A percentile compares a stretch with the other conserved stretches of the same genome.
Evolutionary conservation across 1,140 invertebrate genomes (phyloP).

Genomic region (Dryas iulia): DNA sequence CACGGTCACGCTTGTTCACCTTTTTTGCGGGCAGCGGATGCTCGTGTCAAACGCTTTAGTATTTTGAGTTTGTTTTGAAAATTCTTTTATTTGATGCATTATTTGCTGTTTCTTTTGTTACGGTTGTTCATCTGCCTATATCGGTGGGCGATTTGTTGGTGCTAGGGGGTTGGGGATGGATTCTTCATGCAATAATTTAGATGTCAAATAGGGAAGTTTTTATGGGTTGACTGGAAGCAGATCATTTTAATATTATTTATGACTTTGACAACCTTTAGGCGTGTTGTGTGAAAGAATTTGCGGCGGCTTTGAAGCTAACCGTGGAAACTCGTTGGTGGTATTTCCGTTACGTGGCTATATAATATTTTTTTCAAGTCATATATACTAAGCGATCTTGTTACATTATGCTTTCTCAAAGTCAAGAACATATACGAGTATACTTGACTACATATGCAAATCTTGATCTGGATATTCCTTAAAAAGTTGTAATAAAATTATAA

Average conservation of each 20-base stretch:
- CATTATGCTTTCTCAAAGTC: neutral
- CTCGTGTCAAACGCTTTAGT: conserved; percentile 79
- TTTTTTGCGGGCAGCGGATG: conserved; percentile 77
- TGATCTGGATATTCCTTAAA: too few relatives aligned
- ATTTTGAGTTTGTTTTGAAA: conserved; percentile 81
- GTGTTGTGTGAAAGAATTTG: conserved; percentile 63
- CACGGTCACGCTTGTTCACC: conserved; percentile 55
- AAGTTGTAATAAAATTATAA: too few relatives aligned
- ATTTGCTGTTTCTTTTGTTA: conserved; percentile 74
- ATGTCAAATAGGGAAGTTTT: conserved; percentile 71
- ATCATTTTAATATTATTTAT: conserved; percentile 75
- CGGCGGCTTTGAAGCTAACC: conserved; percentile 62
- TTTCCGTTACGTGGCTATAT: conserved; percentile 57
- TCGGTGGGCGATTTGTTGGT: conserved; percentile 67
- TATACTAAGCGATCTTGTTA: neutral
- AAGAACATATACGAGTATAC: too few relatives aligned
- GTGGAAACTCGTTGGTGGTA: conserved; percentile 63
- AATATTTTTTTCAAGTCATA: conserved; percentile 40
- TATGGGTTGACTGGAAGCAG: conserved; percentile 49
- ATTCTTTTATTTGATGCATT: conserved; percentile 79
- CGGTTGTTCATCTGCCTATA: conserved; percentile 69
- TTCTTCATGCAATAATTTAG: conserved; percentile 76
- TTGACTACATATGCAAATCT: too few relatives aligned
- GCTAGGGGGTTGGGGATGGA: conserved; percentile 40
- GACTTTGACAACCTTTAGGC: conserved; percentile 59